Evolutionary conservation across 2,113 vertebrate genomes (phyloP), one percentile per base, ranked within the genome.

Genomic region (Urocynchramus pylzowi): DNA sequence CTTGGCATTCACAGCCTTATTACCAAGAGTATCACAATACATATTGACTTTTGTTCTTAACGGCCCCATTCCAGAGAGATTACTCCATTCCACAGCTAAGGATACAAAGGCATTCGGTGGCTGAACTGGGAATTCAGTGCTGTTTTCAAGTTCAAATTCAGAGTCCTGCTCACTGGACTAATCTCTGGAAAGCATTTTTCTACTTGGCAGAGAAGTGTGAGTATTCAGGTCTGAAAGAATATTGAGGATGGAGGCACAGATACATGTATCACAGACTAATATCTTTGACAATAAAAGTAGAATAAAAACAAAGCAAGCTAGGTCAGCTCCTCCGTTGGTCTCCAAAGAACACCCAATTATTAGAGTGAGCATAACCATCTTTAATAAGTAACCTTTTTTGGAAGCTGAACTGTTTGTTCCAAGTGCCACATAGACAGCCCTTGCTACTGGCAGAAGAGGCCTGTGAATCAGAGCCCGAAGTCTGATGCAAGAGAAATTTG

Each of bases 401-500:
- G 82, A 87, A 74, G 90, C 63, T 52, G 78, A 80, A 89, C 61
- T 67, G 71, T 80, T 91, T 81, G 49, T 81, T 92, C 86, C 57
- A 24, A 83, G 33, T 63, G 49, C 53, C 90, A 92, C 85, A 77
- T 2, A 81, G 60, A 21, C 77, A 95, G 63, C 33, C 94, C 81
- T 82, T 52, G 90, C 82, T 71, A 80, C 78, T 71, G 80, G 87
- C 91, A 96, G 57, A 56, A 69, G 37, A 63, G 50, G 74, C 45
- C 81, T 63, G 89, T 80, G 87, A 96, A 95, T 95, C 67, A 82
- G 59, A 89, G 83, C 69, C 87, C 22, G 2, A 67, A 86, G 68
- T 77, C 94, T 92, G 94, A 92, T 92, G 90, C 92, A 91, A 95
- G 86, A 95, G 68, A 87, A 92, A 49, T 85, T 69, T 84, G 80